These are phyloP conservation scores for Rapana venosa DNA, from an alignment of 2,888 invertebrate genomes.

Conservation along the genomic window DNA sequence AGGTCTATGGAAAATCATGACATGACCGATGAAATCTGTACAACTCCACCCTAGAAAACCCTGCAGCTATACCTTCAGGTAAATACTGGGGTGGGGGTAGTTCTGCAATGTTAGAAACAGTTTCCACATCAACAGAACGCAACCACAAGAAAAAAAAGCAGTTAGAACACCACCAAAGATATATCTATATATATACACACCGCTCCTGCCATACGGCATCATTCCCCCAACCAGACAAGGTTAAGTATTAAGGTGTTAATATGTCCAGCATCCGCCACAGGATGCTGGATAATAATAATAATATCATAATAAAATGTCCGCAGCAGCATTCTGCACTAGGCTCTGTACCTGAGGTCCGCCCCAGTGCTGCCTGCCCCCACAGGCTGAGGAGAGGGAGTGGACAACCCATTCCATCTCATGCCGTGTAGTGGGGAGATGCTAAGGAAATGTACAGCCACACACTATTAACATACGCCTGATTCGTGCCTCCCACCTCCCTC, in stretches of 20 bases:
- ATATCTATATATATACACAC: not conserved
- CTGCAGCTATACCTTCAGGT: too few relatives aligned
- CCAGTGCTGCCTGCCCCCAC: not conserved
- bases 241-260: not conserved
- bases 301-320: too few relatives aligned
- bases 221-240: not conserved
- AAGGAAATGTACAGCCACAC: not conserved
- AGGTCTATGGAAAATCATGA: too few relatives aligned
- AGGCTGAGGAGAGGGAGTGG: not conserved
- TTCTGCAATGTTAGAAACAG: not conserved
- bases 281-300: not conserved
- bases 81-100: too few relatives aligned
- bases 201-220: not conserved
- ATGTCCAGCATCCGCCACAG: not conserved
- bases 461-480: not conserved
- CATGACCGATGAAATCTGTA: too few relatives aligned
- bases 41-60: too few relatives aligned
- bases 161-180: not conserved
- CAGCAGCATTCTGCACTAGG: not conserved
- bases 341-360: slow-evolving; percentile 19
- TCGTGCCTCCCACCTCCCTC: not conserved
- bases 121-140: not conserved
- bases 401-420: slow-evolving; percentile 33
- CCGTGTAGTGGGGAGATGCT: not conserved
- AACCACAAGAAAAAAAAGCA: not conserved